Evolutionary conservation across 92 coral and sea anemone species (phyloP).

Genomic region (Palythoa grandiflora): DNA sequence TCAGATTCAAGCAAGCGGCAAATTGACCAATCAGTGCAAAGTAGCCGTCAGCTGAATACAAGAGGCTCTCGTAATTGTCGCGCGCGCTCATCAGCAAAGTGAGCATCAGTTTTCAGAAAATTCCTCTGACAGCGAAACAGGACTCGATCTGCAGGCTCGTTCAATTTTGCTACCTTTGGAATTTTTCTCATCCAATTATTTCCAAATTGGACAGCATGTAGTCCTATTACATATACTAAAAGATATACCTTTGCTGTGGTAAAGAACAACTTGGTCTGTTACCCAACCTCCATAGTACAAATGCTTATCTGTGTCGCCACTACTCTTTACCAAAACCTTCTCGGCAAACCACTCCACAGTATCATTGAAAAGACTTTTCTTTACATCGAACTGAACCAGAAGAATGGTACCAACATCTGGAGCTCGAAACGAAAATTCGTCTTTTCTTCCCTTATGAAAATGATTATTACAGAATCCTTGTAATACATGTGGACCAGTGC

Average conservation of each 20-base stretch:
- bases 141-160: no score
- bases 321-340: not conserved
- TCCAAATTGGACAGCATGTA: no score
- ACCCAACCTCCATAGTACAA: slow-evolving; percentile 27
- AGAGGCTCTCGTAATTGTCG: no score
- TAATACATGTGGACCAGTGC: slow-evolving; percentile 9
- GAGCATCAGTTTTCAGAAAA: no score
- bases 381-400: slow-evolving; percentile 10
- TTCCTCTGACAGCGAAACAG: no score
- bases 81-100: no score
- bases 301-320: slow-evolving; percentile 11
- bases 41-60: no score
- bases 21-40: no score
- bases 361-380: slow-evolving; percentile 18
- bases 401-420: slow-evolving; percentile 28
- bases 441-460: slow-evolving; percentile 8
- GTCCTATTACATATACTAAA: not conserved
- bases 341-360: slow-evolving; percentile 14
- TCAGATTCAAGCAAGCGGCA: no score
- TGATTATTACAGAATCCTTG: not conserved
- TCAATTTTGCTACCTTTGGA: no score
- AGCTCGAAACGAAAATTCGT: slow-evolving; percentile 20
- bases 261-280: slow-evolving; percentile 20
- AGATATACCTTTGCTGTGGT: slow-evolving; percentile 19
- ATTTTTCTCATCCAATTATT: no score